phyloP scores from a whole-genome alignment of 2,113 vertebrate species.

The Pithys albifrons region DNA sequence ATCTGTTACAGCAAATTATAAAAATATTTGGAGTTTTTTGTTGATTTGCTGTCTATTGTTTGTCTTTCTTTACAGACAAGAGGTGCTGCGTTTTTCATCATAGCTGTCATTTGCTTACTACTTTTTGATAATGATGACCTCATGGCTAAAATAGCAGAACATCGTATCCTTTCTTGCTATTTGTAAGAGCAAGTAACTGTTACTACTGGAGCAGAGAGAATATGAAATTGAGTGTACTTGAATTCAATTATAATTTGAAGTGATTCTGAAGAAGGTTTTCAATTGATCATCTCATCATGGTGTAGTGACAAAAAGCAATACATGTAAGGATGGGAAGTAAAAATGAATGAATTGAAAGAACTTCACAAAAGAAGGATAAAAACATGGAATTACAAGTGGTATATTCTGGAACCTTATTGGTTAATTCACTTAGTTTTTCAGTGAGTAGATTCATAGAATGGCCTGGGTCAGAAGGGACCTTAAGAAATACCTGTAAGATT shows the following conservation, averaged over 20 bases:
- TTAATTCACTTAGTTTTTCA: not conserved
- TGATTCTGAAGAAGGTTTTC: not conserved
- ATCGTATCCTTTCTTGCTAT: slow-evolving; percentile 90
- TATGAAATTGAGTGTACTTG: not conserved
- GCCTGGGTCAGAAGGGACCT: not conserved
- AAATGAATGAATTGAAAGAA: not conserved
- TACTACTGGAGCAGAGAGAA: not conserved
- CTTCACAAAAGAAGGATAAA: not conserved
- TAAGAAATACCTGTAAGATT: not conserved
- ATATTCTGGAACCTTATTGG: not conserved
- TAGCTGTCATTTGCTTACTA: slow-evolving; percentile 93
- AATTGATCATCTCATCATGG: not conserved
- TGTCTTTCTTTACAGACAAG: slow-evolving; percentile 81
- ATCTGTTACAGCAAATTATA: not conserved
- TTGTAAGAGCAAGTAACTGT: not conserved
- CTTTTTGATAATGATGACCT: slow-evolving; percentile 99
- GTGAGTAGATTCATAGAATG: not conserved
- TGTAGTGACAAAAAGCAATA: not conserved
- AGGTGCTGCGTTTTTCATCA: slow-evolving; percentile 95
- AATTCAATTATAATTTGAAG: not conserved
- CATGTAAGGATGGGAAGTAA: not conserved
- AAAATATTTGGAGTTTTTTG: not conserved
- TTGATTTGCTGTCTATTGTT: not conserved
- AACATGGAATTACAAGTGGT: not conserved
- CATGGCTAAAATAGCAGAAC: slow-evolving; percentile 98